Conservation (phyloP, 2,888 invertebrate species). For the Synanthedon myopaeformis region DNA sequence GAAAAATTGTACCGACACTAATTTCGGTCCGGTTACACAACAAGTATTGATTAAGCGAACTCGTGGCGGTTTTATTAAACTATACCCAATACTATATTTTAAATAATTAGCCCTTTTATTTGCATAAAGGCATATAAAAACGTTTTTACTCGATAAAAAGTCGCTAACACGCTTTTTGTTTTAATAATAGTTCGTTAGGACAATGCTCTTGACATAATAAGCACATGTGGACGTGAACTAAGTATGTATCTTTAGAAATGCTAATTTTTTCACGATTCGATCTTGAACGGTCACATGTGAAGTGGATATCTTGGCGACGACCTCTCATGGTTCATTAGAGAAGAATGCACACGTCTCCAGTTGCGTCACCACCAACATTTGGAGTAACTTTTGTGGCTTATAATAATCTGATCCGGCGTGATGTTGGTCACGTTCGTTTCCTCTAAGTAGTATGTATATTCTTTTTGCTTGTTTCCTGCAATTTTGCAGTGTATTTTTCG, state of each 20-base stretch:
- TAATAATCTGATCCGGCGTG: background rate
- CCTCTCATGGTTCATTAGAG: background rate
- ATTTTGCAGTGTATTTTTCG: background rate
- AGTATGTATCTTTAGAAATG: background rate
- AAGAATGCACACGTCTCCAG: background rate
- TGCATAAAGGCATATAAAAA: background rate
- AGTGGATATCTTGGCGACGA: background rate
- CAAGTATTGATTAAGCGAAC: background rate
- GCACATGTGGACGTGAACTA: background rate
- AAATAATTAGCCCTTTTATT: too few species aligned
- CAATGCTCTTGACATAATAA: constrained; percentile 18
- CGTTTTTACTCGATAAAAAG: constrained; percentile 12
- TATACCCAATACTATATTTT: background rate
- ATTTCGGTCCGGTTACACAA: background rate
- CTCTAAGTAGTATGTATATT: background rate
- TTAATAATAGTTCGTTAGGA: constrained; percentile 13
- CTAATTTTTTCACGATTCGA: background rate
- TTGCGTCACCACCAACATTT: background rate
- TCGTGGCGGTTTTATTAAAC: background rate
- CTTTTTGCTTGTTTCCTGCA: background rate
- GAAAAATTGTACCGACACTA: too few species aligned
- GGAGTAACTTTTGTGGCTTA: background rate
- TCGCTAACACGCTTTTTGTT: constrained; percentile 10
- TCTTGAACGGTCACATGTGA: background rate
- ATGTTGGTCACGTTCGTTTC: background rate